phyloP scores from a whole-genome alignment of 1,140 invertebrate species.

The Dendroctonus valens region DNA sequence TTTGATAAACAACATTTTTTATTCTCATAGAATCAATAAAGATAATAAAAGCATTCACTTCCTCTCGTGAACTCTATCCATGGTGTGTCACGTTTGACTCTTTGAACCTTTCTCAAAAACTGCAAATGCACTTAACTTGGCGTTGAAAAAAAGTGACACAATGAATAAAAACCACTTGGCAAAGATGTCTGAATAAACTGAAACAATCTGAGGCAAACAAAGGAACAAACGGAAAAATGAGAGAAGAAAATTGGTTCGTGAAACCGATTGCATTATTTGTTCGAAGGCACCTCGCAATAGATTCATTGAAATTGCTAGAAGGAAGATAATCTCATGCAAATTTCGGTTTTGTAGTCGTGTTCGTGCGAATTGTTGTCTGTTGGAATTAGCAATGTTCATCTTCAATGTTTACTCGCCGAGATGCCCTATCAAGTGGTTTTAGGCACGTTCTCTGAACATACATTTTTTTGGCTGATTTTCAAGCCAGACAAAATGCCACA shows the following conservation, averaged over 20 bases:
- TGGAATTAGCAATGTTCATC: slow-evolving; percentile 15
- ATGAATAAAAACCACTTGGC: too few species aligned
- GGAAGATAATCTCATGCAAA: slow-evolving; percentile 22
- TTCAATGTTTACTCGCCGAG: slow-evolving; percentile 2
- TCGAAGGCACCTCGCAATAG: slow-evolving; percentile 11
- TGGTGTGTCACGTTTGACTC: too few species aligned
- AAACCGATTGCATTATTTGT: slow-evolving; percentile 6
- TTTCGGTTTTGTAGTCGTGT: slow-evolving; percentile 19
- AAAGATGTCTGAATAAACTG: too few species aligned
- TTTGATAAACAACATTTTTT: too few species aligned
- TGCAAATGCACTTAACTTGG: too few species aligned
- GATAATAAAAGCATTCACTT: too few species aligned
- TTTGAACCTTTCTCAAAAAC: too few species aligned
- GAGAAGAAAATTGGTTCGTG: background rate
- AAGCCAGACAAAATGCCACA: too few species aligned
- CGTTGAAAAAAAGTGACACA: too few species aligned
- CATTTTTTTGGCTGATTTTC: too few species aligned
- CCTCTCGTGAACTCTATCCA: too few species aligned
- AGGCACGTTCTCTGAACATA: background rate
- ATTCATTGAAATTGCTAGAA: slow-evolving; percentile 19
- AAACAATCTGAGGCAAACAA: background rate
- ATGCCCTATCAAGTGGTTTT: slow-evolving; percentile 1
- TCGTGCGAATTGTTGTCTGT: slow-evolving; percentile 19
- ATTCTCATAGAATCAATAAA: too few species aligned
- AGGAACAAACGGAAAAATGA: background rate